phyloP scores from a whole-genome alignment of 2,113 vertebrate genomes.

The Trematocara zebra region DNA sequence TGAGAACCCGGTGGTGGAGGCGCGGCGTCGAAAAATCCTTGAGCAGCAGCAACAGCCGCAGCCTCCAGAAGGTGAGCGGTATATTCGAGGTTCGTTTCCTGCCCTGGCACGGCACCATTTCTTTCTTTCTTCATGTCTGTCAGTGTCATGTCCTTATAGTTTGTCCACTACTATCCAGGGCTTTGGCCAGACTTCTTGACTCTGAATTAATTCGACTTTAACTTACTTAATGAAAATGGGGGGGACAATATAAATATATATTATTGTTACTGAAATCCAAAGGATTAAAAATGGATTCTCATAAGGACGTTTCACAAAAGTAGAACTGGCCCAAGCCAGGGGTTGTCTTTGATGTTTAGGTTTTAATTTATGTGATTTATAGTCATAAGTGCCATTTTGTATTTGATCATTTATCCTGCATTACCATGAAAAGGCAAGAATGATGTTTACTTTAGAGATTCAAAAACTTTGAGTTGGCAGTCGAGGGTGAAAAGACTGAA shows the following conservation, averaged over 20 bases:
- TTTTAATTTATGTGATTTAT: slow-evolving; percentile 42
- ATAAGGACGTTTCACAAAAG: background rate
- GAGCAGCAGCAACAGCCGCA: slow-evolving; percentile 81
- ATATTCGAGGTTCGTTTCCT: slow-evolving; percentile 77
- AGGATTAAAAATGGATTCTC: background rate
- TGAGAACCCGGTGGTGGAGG: slow-evolving; percentile 95
- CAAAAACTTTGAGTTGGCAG: background rate
- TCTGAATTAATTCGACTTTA: background rate
- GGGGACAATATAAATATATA: background rate
- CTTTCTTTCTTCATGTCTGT: slow-evolving; percentile 70
- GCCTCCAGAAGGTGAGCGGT: slow-evolving; percentile 89
- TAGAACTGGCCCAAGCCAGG: slow-evolving; percentile 37
- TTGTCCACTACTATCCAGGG: slow-evolving; percentile 12
- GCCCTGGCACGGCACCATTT: slow-evolving; percentile 68
- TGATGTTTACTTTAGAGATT: background rate
- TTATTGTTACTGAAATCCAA: background rate
- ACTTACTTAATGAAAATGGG: background rate
- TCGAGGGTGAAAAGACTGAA: background rate
- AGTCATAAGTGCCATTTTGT: slow-evolving; percentile 44
- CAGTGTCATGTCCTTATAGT: slow-evolving; percentile 41
- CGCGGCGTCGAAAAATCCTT: slow-evolving; percentile 80
- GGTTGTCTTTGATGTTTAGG: slow-evolving; percentile 25
- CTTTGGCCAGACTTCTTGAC: slow-evolving; percentile 26
- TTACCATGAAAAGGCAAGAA: background rate
- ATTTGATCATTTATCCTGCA: slow-evolving; percentile 45